Conservation (phyloP, 1,140 invertebrate species). For the Augochlora pura region DNA sequence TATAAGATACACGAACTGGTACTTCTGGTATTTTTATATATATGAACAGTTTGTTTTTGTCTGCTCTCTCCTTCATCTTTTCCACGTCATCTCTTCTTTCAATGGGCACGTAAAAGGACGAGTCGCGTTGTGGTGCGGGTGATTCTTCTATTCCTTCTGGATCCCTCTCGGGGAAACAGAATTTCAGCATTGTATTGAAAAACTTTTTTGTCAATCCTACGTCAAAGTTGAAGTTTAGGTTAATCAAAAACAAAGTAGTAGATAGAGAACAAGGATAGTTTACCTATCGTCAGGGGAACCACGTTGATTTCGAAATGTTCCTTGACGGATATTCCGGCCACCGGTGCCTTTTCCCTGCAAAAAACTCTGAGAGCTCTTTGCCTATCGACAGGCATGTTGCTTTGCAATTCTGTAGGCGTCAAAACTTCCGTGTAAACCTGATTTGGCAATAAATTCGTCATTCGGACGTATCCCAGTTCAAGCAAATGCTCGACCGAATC, state of each 20-base stretch:
- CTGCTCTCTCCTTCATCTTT: slow-evolving; percentile 98
- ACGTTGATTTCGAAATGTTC: slow-evolving; percentile 99
- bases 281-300: slow-evolving; percentile 94
- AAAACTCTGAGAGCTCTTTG: slow-evolving; percentile 92
- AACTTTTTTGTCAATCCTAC: slow-evolving; percentile 96
- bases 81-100: slow-evolving; percentile 96
- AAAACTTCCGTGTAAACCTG: slow-evolving; percentile 96
- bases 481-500: slow-evolving; percentile 98
- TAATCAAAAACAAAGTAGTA: not conserved
- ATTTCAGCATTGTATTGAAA: slow-evolving; percentile 98
- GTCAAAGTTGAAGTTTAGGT: slow-evolving; percentile 57
- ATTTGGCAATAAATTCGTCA: slow-evolving; percentile 96
- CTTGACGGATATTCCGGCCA: slow-evolving; percentile 98
- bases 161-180: slow-evolving; percentile 98
- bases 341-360: slow-evolving; percentile 93
- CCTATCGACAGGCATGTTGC: slow-evolving; percentile 92
- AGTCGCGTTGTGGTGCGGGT: slow-evolving; percentile 85
- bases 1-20: slow-evolving; percentile 97
- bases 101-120: slow-evolving; percentile 93
- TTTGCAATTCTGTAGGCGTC: slow-evolving; percentile 91
- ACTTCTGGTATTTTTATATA: slow-evolving; percentile 99
- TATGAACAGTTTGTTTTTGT: slow-evolving; percentile 99
- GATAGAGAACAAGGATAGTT: slow-evolving; percentile 7
- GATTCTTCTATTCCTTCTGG: slow-evolving; percentile 89
- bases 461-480: slow-evolving; percentile 97